Evolutionary conservation across 2,113 vertebrate species (phyloP), one percentile per base, ranked within the genome.

Genomic region (Melanocharis versteri): DNA sequence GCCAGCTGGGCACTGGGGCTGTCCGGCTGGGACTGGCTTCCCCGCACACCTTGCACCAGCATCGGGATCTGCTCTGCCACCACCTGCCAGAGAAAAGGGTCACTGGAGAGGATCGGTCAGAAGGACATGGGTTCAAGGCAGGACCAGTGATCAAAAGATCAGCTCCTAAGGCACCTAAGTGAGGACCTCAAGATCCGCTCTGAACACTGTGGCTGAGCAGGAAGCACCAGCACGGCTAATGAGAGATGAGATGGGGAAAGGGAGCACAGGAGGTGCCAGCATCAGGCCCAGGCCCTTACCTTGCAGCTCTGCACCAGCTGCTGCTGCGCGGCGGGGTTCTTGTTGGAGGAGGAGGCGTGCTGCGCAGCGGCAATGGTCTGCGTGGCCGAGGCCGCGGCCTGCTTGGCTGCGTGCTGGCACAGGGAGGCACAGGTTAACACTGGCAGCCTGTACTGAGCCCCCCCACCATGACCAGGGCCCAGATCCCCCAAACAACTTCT

Each of bases 231-330:
- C 7, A 4, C 0, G 1, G 35, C 21, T 39, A 24, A 68, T 0
- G 8, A 26, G 44, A 77, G 30, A 62, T 27, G 6, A 44, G 44
- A 76, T 0, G 0, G 31, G 37, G 22, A 88, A 4, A 69, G 14
- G 18, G 1, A 5, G 40, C 9, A 3, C 26, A 31, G 7, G 30
- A 65, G 45, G 80, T 1, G 5, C 12, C 10, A 20, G 37, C 19
- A 39, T 40, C 15, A 91, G 62, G 39, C 22, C 28, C 1, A 9
- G 50, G 21, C 8, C 19, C 86, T 96, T 88, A 99, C 99, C 99
- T 99, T 99, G 97, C 99, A 99, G 98, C 99, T 99, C 97, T 99
- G 99, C 35, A 99, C 99, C 6, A 99, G 98, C 87, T 99, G 98
- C 75, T 99, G 99, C 93, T 99, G 99, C 6, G 99, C 98, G 0